phyloP scores from a whole-genome alignment of 2,888 invertebrate genomes.

The Scaptomyza tumidula region DNA sequence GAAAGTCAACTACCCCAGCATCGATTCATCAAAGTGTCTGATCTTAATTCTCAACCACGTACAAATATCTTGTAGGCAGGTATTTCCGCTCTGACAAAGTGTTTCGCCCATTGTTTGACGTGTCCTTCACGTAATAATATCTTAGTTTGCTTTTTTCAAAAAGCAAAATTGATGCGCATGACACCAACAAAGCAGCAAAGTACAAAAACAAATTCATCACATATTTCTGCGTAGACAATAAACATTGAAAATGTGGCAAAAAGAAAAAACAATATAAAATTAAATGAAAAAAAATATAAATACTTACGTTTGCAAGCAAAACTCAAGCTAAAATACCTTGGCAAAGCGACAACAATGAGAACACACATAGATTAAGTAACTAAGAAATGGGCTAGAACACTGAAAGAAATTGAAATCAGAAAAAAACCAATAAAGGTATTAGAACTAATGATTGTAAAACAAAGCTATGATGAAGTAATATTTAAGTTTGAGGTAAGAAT shows the following conservation, averaged over 20 bases:
- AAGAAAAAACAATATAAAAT: conserved; percentile 56
- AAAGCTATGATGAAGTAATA: not conserved
- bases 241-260: conserved; percentile 61
- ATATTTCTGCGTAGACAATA: conserved; percentile 68
- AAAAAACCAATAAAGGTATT: not conserved
- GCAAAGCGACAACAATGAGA: conserved; percentile 76
- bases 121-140: conserved; percentile 75
- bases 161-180: conserved; percentile 68
- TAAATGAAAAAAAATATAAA: conserved; percentile 57
- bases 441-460: conserved; percentile 12
- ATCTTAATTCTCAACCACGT: conserved; percentile 65
- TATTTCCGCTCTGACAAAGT: conserved; percentile 52
- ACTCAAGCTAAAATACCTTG: conserved; percentile 72
- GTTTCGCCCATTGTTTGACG: conserved; percentile 56
- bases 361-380: conserved; percentile 74
- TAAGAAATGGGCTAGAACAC: conserved; percentile 51
- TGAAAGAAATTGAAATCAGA: conserved; percentile 31
- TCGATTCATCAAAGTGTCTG: conserved; percentile 13
- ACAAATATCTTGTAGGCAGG: conserved; percentile 39
- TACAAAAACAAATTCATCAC: conserved; percentile 48
- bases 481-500: not conserved
- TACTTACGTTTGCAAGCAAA: conserved; percentile 64
- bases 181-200: conserved; percentile 50
- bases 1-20: not conserved
- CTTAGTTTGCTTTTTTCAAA: conserved; percentile 49